phyloP scores from a whole-genome alignment of 2,797 vertebrate species.

The Acanthornis magna region DNA sequence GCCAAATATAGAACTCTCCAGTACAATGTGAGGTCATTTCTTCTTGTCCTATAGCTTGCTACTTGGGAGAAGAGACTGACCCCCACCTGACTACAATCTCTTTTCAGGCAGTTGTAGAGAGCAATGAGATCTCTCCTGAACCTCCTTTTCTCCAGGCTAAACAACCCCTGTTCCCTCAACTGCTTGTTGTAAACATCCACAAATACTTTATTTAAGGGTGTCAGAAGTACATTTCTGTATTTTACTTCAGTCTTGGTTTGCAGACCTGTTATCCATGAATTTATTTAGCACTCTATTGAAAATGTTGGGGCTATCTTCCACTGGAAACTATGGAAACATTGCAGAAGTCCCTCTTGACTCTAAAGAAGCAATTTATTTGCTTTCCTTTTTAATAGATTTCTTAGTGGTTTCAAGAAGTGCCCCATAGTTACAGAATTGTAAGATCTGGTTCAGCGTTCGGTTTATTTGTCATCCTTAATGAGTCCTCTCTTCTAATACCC shows the following conservation, averaged over 20 bases:
- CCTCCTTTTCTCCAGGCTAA: not conserved
- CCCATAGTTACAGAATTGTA: not conserved
- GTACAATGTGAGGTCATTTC: not conserved
- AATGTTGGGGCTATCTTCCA: not conserved
- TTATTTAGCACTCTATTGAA: not conserved
- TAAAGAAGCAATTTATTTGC: not conserved
- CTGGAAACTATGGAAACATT: not conserved
- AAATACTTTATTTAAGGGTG: not conserved
- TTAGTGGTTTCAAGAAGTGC: not conserved
- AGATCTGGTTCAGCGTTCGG: not conserved
- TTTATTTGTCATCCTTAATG: not conserved
- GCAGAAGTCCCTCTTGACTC: not conserved
- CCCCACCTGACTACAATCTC: not conserved
- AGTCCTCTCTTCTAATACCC: not conserved
- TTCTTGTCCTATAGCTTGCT: not conserved
- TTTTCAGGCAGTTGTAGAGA: not conserved
- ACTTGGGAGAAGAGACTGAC: not conserved
- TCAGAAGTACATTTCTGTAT: not conserved
- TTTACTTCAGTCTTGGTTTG: not conserved
- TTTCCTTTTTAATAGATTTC: not conserved
- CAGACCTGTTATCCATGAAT: not conserved
- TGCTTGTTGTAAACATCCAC: not conserved
- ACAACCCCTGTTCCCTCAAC: not conserved
- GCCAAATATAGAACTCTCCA: not conserved
- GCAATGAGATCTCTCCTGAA: not conserved